phyloP scores from a whole-genome alignment of 2,113 vertebrate species.

The Percina caprodes region DNA sequence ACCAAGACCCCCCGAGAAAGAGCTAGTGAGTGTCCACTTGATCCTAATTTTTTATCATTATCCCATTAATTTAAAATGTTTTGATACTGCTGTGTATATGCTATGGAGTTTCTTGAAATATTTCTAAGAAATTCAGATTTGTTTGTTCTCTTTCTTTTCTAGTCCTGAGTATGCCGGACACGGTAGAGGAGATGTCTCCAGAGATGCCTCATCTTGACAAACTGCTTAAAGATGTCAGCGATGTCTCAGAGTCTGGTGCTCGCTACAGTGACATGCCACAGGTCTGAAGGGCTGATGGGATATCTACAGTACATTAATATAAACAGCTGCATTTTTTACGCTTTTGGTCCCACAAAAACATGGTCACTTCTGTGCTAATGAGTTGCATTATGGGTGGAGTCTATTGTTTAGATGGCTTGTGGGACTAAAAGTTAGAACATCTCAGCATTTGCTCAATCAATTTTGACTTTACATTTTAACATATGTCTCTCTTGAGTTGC shows the following conservation, averaged over 20 bases:
- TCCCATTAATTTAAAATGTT: neutral
- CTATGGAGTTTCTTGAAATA: no score
- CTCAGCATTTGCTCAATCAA: no score
- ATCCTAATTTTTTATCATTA: neutral
- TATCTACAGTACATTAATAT: neutral
- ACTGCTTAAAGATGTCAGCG: slow-evolving; percentile 93
- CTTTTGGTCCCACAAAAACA: neutral
- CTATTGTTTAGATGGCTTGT: neutral
- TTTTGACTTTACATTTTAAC: no score
- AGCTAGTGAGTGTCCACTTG: slow-evolving; percentile 88
- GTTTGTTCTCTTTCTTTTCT: neutral
- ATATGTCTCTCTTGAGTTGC: no score
- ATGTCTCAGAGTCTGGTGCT: slow-evolving; percentile 94
- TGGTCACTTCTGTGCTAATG: neutral
- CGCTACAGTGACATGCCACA: slow-evolving; percentile 97
- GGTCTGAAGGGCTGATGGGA: slow-evolving; percentile 45
- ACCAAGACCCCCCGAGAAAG: slow-evolving; percentile 94
- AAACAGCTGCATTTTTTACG: neutral
- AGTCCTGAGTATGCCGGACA: slow-evolving; percentile 97
- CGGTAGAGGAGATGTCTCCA: slow-evolving; percentile 94
- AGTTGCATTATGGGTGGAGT: neutral
- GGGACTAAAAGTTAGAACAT: neutral
- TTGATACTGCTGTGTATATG: no score
- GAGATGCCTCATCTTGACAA: slow-evolving; percentile 92
- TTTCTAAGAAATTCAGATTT: no score